Evolutionary conservation across 1,140 invertebrate genomes (phyloP), one percentile per base, ranked within the genome.

Genomic region (Platorchestia sp.): DNA sequence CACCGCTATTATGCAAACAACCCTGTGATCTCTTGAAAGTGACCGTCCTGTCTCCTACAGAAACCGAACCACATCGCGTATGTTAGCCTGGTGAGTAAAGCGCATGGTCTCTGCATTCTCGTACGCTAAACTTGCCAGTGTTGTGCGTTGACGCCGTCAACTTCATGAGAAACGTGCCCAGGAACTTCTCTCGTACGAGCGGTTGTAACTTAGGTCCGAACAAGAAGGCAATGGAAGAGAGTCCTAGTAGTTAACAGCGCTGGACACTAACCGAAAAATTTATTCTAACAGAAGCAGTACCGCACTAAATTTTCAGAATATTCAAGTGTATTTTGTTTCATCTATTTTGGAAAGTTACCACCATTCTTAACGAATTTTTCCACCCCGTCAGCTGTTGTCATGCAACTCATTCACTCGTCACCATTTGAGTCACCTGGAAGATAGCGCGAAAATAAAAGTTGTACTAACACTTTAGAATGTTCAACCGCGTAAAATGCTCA

Each of bases 81-180:
- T 90, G 87, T 90, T 90, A 90, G 87, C 87, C 87, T 90, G 87
- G 87, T 90, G 44, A 90, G 87, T 90, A 90, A 45, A 75, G 41
- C 87, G 87, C 87, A 90, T 44, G 87, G 41, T 90, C 27, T 90
- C 87, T 44, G 87, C 87, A 90, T 44, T 90, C 44, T 90, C 87
- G 87, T 90, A 43, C 87, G 87, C 87, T 90, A 90, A 90, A 75
- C 59, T 36, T 75, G 59, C 59, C 59, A 10, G 59, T 75, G 59
- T 75, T 75, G 59, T 75, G 36, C 59, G 59, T 75, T 75, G 59
- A 75, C 27, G 59, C 7, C 59, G 59, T 75, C 59, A 75, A 75
- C 59, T 75, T 75, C 36, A 75, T 75, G 14, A 36, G 59, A 75
- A 75, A 22, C 59, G 7, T 36, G 59, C 27, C 59, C 59, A 75